phyloP scores from a whole-genome alignment of 2,797 vertebrate species.

The Leptatherina wallacei region DNA sequence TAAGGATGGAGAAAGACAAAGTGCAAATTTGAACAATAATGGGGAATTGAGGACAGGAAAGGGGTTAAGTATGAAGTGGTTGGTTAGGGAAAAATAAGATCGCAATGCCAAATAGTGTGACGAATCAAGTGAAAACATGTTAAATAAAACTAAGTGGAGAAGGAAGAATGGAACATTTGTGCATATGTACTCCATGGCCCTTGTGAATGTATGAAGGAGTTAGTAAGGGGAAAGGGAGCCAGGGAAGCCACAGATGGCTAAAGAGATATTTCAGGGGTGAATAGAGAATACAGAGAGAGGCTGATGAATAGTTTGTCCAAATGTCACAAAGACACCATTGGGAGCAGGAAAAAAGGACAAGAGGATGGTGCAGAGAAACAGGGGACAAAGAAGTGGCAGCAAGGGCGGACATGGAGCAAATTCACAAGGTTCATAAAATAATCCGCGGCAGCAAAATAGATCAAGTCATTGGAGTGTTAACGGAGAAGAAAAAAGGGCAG shows the following conservation, averaged over 20 bases:
- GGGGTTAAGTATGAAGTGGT: not conserved
- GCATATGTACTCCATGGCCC: constrained; percentile 10
- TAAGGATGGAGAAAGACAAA: not conserved
- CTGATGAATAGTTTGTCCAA: constrained; percentile 42
- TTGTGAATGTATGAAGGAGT: not conserved
- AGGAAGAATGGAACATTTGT: not conserved
- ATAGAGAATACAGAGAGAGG: constrained; percentile 23
- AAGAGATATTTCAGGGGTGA: constrained; percentile 37
- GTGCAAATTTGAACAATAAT: constrained; percentile 13
- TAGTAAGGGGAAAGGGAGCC: not conserved
- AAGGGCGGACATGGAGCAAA: constrained; percentile 9
- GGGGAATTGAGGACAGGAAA: constrained; percentile 9
- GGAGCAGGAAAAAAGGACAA: constrained; percentile 19
- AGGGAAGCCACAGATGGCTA: constrained; percentile 11
- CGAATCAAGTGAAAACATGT: not conserved
- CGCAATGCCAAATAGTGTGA: not conserved
- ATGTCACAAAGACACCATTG: constrained; percentile 40
- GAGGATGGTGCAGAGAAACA: constrained; percentile 8
- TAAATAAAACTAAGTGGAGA: not conserved
- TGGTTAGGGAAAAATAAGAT: not conserved
- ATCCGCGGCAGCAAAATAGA: constrained; percentile 40
- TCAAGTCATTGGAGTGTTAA: constrained; percentile 21
- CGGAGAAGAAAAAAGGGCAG: constrained; percentile 8
- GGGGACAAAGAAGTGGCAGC: constrained; percentile 14
- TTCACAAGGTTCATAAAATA: constrained; percentile 27